phyloP scores from a whole-genome alignment of 2,113 vertebrate genomes.

The Erinaceus europaeus region DNA sequence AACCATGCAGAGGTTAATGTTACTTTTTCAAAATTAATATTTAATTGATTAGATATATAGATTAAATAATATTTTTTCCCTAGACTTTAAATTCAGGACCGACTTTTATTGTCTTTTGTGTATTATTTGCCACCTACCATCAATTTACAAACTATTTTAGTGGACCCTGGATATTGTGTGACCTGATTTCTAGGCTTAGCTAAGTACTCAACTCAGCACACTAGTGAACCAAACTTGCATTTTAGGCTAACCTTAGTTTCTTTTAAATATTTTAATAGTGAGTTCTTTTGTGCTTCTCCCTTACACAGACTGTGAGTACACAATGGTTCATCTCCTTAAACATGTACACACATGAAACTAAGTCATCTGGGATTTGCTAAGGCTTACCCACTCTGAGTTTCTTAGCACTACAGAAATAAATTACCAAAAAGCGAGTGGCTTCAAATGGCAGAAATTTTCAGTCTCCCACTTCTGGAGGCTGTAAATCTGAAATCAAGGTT shows the following conservation, averaged over 20 bases:
- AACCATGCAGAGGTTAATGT: slow-evolving; percentile 16
- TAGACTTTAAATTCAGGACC: slow-evolving; percentile 13
- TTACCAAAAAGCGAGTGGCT: no score
- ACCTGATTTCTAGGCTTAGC: slow-evolving; percentile 20
- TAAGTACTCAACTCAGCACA: slow-evolving; percentile 15
- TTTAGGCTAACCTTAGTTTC: neutral
- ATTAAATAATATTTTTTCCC: neutral
- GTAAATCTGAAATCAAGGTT: neutral
- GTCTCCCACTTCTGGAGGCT: neutral
- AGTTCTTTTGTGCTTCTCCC: no score
- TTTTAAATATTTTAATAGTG: slow-evolving; percentile 12
- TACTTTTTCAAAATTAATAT: slow-evolving; percentile 60
- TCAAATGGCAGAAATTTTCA: no score
- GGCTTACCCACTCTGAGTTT: neutral
- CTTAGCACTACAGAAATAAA: neutral
- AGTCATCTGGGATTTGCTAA: no score
- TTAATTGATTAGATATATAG: slow-evolving; percentile 51
- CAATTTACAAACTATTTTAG: neutral
- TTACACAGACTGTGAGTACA: no score
- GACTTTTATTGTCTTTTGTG: neutral
- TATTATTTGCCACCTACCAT: neutral
- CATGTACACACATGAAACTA: no score
- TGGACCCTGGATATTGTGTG: neutral
- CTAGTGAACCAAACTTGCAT: no score
- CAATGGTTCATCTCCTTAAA: no score